Conservation (phyloP, 2,797 vertebrate genomes). For the Eulemur albifrons region DNA sequence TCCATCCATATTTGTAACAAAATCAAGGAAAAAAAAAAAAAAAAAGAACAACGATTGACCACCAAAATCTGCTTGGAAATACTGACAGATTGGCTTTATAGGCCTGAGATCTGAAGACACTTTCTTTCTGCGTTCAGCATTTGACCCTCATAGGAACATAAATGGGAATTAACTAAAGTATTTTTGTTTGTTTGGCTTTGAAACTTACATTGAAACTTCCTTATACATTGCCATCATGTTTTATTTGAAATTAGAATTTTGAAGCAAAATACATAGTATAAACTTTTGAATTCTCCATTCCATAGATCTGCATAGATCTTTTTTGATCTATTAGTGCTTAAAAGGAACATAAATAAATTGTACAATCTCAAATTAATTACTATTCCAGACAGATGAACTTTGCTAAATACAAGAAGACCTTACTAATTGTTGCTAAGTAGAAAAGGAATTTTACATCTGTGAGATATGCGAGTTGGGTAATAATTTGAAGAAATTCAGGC, state of each 20-base stretch:
- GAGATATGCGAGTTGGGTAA: not conserved
- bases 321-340: not conserved
- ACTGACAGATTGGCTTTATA: constrained; percentile 51
- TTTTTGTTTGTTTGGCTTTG: constrained; percentile 62
- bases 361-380: not conserved
- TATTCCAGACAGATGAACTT: not conserved
- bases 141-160: constrained; percentile 67
- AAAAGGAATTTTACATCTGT: not conserved
- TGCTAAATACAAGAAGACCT: not conserved
- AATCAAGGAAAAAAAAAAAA: constrained; percentile 56
- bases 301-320: not conserved
- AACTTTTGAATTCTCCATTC: not conserved
- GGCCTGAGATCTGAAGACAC: constrained; percentile 61
- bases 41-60: not conserved
- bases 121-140: constrained; percentile 71
- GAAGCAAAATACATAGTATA: not conserved
- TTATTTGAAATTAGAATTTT: not conserved
- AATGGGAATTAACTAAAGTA: constrained; percentile 71
- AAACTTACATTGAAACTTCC: constrained; percentile 17
- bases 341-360: not conserved
- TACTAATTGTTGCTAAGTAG: not conserved
- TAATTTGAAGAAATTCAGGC: not conserved
- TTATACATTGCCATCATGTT: not conserved
- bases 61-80: constrained; percentile 68
- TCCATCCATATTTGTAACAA: constrained; percentile 59